Evolutionary conservation across 2,888 invertebrate genomes (phyloP).

Genomic region (Maniola hyperantus): DNA sequence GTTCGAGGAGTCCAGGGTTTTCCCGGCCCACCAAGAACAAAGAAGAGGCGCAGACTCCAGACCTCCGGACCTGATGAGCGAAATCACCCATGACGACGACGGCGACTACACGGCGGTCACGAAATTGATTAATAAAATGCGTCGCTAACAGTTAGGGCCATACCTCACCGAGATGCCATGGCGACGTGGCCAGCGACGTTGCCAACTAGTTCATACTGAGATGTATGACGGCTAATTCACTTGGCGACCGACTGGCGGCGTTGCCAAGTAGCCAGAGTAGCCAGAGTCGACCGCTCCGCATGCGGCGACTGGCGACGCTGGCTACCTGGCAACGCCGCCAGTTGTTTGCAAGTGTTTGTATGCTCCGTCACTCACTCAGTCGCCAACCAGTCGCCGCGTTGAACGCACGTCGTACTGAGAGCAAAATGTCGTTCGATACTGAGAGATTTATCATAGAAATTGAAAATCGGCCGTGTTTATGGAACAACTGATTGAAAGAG

Average conservation of each 20-base stretch:
- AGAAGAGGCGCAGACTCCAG: no score
- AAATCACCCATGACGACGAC: no score
- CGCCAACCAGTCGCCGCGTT: conserved; percentile 4
- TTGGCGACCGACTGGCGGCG: conserved; percentile 17
- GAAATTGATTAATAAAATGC: no score
- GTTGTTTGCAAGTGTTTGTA: conserved; percentile 2
- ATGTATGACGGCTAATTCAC: conserved; percentile 18
- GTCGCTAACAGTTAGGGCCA: no score
- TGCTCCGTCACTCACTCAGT: conserved; percentile 4
- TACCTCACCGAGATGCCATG: conserved; percentile 3
- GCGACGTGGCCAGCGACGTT: conserved; percentile 15
- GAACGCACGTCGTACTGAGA: conserved; percentile 4
- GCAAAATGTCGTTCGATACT: conserved; percentile 4
- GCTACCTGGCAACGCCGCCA: conserved; percentile 4
- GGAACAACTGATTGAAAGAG: conserved; percentile 2
- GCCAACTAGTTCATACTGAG: conserved; percentile 17
- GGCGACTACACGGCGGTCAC: no score
- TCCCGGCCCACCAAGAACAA: no score
- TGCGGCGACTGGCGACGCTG: conserved; percentile 4
- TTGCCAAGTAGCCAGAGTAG: conserved; percentile 20
- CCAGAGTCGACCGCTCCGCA: conserved; percentile 4
- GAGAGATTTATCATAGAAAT: conserved; percentile 4
- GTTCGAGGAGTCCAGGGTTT: no score
- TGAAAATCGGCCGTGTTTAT: conserved; percentile 4
- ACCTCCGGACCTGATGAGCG: no score